phyloP scores from a whole-genome alignment of 2,797 vertebrate species.

The Lerista edwardsae region DNA sequence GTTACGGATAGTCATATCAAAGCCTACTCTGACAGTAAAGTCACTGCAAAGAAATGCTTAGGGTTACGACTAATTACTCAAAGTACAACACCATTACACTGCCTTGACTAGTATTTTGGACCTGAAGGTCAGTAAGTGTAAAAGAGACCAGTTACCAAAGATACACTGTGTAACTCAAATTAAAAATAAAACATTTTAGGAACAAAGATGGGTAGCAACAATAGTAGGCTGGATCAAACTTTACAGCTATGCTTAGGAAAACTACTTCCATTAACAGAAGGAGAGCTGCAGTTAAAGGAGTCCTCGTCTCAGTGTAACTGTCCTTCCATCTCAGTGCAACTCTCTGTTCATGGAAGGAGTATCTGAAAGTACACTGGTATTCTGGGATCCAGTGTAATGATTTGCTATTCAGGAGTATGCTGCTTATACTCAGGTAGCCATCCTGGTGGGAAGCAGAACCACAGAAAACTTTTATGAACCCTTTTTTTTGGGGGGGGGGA shows the following conservation, averaged over 20 bases:
- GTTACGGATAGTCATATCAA: background rate
- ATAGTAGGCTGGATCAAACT: too few species aligned
- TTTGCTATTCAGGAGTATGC: background rate
- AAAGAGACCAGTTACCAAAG: background rate
- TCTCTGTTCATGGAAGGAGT: too few species aligned
- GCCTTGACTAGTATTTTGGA: background rate
- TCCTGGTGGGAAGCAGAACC: background rate
- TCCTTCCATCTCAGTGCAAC: too few species aligned
- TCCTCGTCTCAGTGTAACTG: too few species aligned
- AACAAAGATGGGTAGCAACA: accelerated
- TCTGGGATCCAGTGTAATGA: background rate
- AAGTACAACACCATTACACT: too few species aligned
- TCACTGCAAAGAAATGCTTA: background rate
- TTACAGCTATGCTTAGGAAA: too few species aligned
- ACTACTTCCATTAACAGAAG: too few species aligned
- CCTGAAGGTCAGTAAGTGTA: background rate
- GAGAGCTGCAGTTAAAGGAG: too few species aligned
- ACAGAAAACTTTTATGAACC: background rate
- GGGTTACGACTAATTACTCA: background rate
- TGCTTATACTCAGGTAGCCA: background rate
- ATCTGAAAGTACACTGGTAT: too few species aligned
- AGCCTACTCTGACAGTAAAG: background rate
- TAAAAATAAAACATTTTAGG: background rate
- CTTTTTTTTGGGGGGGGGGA: background rate
- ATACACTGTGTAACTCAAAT: background rate